These are phyloP conservation scores for Salticus scenicus DNA, from an alignment of 2,888 invertebrate genomes.

Conservation along the genomic window DNA sequence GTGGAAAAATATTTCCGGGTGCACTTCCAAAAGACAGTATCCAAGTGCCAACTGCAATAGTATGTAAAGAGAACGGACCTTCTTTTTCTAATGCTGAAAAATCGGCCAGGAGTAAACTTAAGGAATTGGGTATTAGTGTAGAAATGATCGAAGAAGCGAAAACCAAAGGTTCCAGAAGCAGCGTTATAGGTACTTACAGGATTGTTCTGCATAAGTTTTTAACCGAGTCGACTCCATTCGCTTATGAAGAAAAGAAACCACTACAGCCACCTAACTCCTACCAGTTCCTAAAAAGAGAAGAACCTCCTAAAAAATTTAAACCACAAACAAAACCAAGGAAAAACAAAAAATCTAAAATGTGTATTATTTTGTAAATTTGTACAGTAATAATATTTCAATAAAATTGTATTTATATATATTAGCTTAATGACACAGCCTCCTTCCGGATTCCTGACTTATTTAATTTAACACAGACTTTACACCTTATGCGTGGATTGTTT, in stretches of 20 bases:
- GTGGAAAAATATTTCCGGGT: conserved; percentile 37
- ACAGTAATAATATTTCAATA: conserved; percentile 12
- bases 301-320: conserved; percentile 18
- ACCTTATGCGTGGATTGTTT: too few species aligned
- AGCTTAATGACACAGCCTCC: too few species aligned
- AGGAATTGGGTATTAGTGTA: conserved; percentile 68
- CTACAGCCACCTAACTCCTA: neutral
- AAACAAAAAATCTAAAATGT: conserved; percentile 58
- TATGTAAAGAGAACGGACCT: conserved; percentile 20
- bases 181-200: conserved; percentile 69
- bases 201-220: conserved; percentile 64
- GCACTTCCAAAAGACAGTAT: conserved; percentile 56
- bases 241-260: neutral
- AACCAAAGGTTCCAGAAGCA: conserved; percentile 66
- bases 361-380: conserved; percentile 57
- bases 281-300: conserved; percentile 46
- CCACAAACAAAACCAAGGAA: conserved; percentile 35
- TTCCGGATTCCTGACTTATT: too few species aligned
- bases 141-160: conserved; percentile 65
- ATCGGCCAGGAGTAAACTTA: conserved; percentile 56
- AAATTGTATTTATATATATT: conserved; percentile 35
- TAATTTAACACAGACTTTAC: too few species aligned
- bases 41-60: conserved; percentile 16
- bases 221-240: neutral
- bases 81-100: conserved; percentile 33